Evolutionary conservation across 2,888 invertebrate species (phyloP).

Genomic region (Scaeva pyrastri): DNA sequence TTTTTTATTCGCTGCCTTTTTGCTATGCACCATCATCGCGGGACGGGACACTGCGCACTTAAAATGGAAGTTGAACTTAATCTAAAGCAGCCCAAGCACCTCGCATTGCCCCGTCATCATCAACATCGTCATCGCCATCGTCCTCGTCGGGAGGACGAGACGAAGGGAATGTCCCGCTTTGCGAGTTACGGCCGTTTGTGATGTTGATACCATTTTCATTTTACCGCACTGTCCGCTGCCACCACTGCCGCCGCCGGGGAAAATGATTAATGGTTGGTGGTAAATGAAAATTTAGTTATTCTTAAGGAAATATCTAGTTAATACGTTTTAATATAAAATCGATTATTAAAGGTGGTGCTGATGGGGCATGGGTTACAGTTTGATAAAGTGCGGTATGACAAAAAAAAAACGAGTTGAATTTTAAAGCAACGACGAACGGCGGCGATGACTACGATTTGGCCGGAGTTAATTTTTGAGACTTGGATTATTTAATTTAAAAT

Average conservation of each 20-base stretch:
- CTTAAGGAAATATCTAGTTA: constrained; percentile 68
- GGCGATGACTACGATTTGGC: no score
- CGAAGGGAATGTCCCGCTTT: constrained; percentile 41
- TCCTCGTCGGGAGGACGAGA: no score
- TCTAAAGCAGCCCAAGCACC: constrained; percentile 21
- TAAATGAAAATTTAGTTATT: constrained; percentile 75
- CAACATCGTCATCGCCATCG: neutral
- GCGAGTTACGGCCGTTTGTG: constrained; percentile 13
- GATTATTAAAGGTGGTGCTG: constrained; percentile 72
- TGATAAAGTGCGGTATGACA: constrained; percentile 58
- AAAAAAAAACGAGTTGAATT: neutral
- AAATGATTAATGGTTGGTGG: constrained; percentile 70
- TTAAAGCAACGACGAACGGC: neutral
- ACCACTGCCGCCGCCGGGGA: constrained; percentile 53
- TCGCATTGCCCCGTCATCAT: neutral
- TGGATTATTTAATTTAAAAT: neutral
- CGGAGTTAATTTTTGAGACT: neutral
- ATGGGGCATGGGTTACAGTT: constrained; percentile 68
- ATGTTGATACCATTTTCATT: constrained; percentile 75
- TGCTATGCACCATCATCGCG: constrained; percentile 21
- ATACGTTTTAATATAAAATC: constrained; percentile 70
- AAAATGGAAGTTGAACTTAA: constrained; percentile 70
- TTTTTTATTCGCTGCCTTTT: neutral
- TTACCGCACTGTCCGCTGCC: no score
- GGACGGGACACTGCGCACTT: constrained; percentile 14